Evolutionary conservation across 2,888 invertebrate genomes (phyloP).

Genomic region (Scaptomyza cyrtandrae): DNA sequence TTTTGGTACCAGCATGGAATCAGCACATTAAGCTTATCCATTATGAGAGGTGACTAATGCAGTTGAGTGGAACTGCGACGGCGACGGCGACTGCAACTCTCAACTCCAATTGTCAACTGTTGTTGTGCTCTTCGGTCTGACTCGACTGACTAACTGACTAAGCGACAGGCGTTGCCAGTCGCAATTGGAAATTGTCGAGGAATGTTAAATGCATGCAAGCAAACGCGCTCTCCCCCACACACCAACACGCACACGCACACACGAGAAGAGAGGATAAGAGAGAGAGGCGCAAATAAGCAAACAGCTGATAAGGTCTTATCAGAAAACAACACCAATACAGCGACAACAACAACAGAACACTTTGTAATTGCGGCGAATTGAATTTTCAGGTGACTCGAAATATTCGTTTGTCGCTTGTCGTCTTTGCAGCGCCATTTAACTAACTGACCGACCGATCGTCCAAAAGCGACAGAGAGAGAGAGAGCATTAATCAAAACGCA

Average conservation of each 20-base stretch:
- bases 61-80: conserved; percentile 18
- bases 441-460: conserved; percentile 6
- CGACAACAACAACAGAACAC: conserved; percentile 5
- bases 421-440: conserved; percentile 1
- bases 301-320: conserved; percentile 74
- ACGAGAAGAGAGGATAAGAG: not conserved
- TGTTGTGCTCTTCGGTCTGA: conserved; percentile 19
- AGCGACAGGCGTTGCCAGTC: conserved; percentile 32
- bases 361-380: not conserved
- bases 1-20: conserved; percentile 65
- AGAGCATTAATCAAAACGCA: conserved; percentile 31
- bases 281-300: not conserved
- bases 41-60: conserved; percentile 70
- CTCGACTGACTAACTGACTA: conserved; percentile 19
- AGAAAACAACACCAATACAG: conserved; percentile 27
- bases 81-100: conserved; percentile 7
- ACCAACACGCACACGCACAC: not conserved
- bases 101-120: conserved; percentile 21
- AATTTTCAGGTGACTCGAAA: conserved; percentile 8
- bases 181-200: conserved; percentile 22
- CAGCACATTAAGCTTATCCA: conserved; percentile 65
- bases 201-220: conserved; percentile 35
- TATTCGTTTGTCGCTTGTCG: not conserved
- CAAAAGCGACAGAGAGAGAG: not conserved
- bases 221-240: conserved; percentile 31